These are phyloP conservation scores for Lasioglossum vierecki DNA, from an alignment of 2,888 invertebrate species.

Conservation along the genomic window DNA sequence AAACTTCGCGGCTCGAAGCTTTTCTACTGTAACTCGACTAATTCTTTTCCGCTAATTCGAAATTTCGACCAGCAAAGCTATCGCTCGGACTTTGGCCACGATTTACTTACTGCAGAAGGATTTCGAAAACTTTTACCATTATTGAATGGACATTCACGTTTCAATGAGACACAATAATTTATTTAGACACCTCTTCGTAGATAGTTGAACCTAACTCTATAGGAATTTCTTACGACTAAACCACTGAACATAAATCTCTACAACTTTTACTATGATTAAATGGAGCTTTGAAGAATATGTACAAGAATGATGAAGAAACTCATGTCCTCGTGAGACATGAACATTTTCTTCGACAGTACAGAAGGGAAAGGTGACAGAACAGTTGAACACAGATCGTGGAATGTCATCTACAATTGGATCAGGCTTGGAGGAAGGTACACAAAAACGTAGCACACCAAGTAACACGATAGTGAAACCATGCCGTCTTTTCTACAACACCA, in stretches of 20 bases:
- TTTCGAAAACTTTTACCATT: too few relatives aligned
- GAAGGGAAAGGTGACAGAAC: not conserved
- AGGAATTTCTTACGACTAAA: not conserved
- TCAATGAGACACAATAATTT: not conserved
- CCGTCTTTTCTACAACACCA: not conserved
- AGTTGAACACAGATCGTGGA: not conserved
- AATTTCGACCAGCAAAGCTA: not conserved
- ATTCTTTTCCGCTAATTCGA: not conserved
- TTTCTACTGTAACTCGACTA: not conserved
- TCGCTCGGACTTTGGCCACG: not conserved
- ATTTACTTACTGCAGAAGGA: too few relatives aligned
- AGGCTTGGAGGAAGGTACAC: not conserved
- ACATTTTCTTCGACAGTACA: not conserved
- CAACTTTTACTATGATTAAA: not conserved
- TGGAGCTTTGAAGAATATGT: not conserved
- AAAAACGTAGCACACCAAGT: not conserved
- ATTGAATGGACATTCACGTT: not conserved
- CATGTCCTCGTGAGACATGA: not conserved
- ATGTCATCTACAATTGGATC: not conserved
- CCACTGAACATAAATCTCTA: not conserved
- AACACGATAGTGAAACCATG: not conserved
- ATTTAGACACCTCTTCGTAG: not conserved
- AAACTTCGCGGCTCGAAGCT: not conserved
- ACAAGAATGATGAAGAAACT: not conserved
- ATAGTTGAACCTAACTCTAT: not conserved